These are phyloP conservation scores for Pantherophis alleghaniensis DNA, from an alignment of 2,797 vertebrate genomes.

Conservation along the genomic window DNA sequence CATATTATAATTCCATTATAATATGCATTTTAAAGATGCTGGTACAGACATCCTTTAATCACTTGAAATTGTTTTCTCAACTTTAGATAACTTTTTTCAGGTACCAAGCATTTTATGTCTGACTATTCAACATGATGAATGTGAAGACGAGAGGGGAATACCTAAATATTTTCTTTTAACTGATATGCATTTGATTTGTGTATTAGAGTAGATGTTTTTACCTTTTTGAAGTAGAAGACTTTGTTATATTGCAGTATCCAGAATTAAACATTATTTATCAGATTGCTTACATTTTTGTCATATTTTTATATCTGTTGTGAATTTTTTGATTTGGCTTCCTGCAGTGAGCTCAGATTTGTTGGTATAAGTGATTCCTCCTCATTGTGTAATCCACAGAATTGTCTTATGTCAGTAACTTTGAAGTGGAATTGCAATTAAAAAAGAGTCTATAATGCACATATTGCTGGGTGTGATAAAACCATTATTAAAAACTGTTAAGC, in stretches of 20 bases:
- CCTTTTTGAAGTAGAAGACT: slow-evolving; percentile 52
- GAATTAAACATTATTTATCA: slow-evolving; percentile 48
- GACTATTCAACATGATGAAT: slow-evolving; percentile 66
- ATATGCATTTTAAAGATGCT: slow-evolving; percentile 11
- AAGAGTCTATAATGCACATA: background rate
- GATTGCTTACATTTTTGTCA: slow-evolving; percentile 39
- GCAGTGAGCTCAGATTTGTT: background rate
- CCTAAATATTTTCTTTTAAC: slow-evolving; percentile 66
- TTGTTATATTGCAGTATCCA: slow-evolving; percentile 47
- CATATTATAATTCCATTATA: slow-evolving; percentile 18
- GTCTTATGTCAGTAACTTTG: background rate
- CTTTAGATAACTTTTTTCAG: slow-evolving; percentile 51
- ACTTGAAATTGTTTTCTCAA: slow-evolving; percentile 43
- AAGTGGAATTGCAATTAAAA: background rate
- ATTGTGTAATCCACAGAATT: background rate
- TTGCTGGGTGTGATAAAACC: background rate
- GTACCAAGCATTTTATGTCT: slow-evolving; percentile 62
- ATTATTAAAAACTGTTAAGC: background rate
- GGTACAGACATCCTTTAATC: slow-evolving; percentile 29
- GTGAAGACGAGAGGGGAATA: slow-evolving; percentile 59
- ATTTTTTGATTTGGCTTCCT: background rate
- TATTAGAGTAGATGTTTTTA: slow-evolving; percentile 65
- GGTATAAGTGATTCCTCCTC: background rate
- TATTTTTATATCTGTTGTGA: slow-evolving; percentile 9
- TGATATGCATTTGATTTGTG: slow-evolving; percentile 76